Percentiles rank a stretch among this genome's conserved stretches.
phyloP scores from a whole-genome alignment of 2,797 vertebrate species.

The Ctenopoma multispine region DNA sequence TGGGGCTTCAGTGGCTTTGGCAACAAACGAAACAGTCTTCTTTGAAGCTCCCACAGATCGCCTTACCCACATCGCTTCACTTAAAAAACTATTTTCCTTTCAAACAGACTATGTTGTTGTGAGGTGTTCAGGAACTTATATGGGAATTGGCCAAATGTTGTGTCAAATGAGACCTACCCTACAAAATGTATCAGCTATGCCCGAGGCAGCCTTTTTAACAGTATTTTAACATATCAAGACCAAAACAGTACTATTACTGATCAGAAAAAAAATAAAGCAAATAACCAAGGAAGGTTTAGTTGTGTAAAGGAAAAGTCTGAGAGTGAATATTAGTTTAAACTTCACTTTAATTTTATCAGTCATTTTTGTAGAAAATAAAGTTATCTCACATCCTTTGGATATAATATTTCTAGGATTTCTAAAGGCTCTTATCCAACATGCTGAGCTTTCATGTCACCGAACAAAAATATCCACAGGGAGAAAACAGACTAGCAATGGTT shows the following conservation, averaged over 20 bases:
- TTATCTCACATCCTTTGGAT: background rate
- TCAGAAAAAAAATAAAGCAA: background rate
- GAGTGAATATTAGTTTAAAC: background rate
- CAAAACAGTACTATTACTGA: background rate
- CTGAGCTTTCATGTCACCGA: background rate
- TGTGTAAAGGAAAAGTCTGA: background rate
- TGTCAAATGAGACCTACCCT: slow-evolving; percentile 6
- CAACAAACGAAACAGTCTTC: slow-evolving; percentile 61
- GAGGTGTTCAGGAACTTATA: slow-evolving; percentile 29
- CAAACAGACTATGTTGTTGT: slow-evolving; percentile 24
- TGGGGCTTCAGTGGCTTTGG: slow-evolving; percentile 63
- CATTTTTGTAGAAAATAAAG: background rate
- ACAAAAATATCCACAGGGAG: background rate
- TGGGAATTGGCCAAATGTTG: slow-evolving; percentile 36
- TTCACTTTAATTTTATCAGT: background rate
- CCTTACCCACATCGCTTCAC: slow-evolving; percentile 55
- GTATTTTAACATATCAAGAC: background rate
- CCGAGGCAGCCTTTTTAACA: background rate
- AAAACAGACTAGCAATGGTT: background rate
- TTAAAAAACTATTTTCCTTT: slow-evolving; percentile 58
- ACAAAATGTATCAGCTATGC: background rate
- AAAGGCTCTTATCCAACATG: background rate
- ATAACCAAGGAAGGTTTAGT: background rate
- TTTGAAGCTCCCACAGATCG: slow-evolving; percentile 67
- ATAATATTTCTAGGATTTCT: background rate